phyloP scores from a whole-genome alignment of 2,113 vertebrate species.

The Lonchura striata region DNA sequence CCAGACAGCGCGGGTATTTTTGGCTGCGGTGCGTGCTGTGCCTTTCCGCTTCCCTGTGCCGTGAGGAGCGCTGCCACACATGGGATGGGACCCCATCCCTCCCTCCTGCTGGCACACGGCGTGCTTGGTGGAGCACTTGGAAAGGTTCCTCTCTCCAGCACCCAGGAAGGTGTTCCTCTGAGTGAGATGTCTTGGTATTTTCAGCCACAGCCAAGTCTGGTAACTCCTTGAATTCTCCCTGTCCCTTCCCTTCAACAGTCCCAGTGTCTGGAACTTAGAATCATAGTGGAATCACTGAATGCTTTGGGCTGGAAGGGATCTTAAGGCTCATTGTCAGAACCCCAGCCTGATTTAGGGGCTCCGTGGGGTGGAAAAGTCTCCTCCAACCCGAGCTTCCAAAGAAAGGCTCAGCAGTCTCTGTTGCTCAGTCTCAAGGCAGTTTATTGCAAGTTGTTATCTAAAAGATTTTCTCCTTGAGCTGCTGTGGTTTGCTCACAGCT shows the following conservation, averaged over 20 bases:
- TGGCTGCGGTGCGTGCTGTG: neutral
- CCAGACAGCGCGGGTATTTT: neutral
- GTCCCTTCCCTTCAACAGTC: neutral
- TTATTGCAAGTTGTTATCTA: too few relatives aligned
- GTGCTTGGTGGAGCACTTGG: neutral
- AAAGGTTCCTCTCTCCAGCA: neutral
- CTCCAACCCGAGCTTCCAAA: too few relatives aligned
- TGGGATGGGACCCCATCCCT: neutral
- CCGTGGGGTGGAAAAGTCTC: too few relatives aligned
- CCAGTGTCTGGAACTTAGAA: neutral
- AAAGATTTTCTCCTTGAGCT: too few relatives aligned
- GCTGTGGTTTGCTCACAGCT: too few relatives aligned
- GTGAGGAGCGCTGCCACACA: fast-evolving
- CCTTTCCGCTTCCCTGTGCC: neutral
- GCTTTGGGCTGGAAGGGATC: neutral
- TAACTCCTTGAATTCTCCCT: neutral
- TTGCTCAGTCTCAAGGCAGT: too few relatives aligned
- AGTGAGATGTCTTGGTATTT: neutral
- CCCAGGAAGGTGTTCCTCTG: neutral
- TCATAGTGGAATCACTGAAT: neutral
- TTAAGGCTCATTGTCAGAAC: too few relatives aligned
- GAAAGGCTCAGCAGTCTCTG: too few relatives aligned
- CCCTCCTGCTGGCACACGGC: neutral
- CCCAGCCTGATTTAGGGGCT: too few relatives aligned
- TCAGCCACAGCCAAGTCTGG: neutral